Evolutionary conservation across 2,888 invertebrate species (phyloP).

Genomic region (Machimus rusticus): DNA sequence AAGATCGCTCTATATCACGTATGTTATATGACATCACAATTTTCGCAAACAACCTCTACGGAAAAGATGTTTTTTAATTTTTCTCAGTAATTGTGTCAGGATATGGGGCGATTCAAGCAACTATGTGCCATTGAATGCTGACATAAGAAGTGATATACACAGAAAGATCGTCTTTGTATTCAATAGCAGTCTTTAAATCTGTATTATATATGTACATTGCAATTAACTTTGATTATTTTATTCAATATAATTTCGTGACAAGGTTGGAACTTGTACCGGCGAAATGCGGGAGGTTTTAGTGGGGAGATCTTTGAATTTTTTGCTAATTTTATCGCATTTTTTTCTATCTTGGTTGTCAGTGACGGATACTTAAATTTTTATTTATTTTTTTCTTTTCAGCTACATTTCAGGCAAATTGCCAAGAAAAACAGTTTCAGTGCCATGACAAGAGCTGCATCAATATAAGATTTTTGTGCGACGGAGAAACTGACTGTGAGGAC

Average conservation of each 20-base stretch:
- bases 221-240: not conserved
- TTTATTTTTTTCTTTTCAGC: conserved; percentile 52
- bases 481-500: conserved; percentile 80
- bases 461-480: conserved; percentile 79
- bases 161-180: not conserved
- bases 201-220: not conserved
- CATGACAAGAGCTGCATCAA: conserved; percentile 79
- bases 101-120: not conserved
- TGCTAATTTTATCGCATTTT: not conserved
- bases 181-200: not conserved
- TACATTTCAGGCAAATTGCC: conserved; percentile 54
- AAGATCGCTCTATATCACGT: not conserved
- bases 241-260: not conserved
- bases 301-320: not conserved
- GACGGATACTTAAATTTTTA: conserved; percentile 19
- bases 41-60: not conserved
- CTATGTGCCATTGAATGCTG: not conserved
- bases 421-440: conserved; percentile 77
- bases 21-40: not conserved
- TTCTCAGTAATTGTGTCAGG: not conserved
- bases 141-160: not conserved
- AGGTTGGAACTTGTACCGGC: not conserved
- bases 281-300: not conserved
- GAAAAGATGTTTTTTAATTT: not conserved
- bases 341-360: not conserved